Base-by-base conservation (phyloP, 1,140 invertebrate genomes). In the Dendrolimus kikuchii region DNA sequence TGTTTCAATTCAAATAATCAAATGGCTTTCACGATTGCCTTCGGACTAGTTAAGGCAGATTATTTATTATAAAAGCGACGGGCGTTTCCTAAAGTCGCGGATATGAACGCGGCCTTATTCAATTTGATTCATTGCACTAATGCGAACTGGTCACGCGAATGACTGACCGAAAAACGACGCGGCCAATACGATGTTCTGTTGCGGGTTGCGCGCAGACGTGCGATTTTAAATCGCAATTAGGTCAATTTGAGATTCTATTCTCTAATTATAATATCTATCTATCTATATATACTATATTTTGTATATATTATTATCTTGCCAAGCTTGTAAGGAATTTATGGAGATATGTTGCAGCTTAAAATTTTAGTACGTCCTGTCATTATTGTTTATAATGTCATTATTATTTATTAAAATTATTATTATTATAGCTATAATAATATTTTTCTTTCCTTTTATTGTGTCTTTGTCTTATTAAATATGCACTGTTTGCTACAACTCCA, bases 71-170 rank as follows among this genome's bases (percentile, higher is more conserved):
- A 38, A 41, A 55, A 55, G 46, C 57, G 60, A 49, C 56, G 51
- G 62, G 50, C 58, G 59, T 65, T 69, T 62, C 63, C 61, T 53
- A 47, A 40, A 52, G 51, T 57, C 53, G 46, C 60, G 60, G 66
- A 63, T 57, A 61, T 59, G 64, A 66, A 55, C 62, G 61, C 60
- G 49, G 62, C 62, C 60, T 59, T 66, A 77, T 74, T 74, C 65
- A 75, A 77, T 74, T 69, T 69, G 68, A 76, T 72, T 76, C 67
- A 66, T 66, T 60, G 62, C 65, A 60, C 57, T 80, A 75, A 75
- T 75, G 72, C 62, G 60, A 49, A 46, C 50, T 55, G 62, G 66
- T 73, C 71, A 77, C 71, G 72, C 73, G 66, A 74, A 54, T 59
- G 61, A 60, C 57, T 60, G 55, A 57, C 62, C 66, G 62, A 67